These are phyloP conservation scores for Borostomias antarcticus DNA, from an alignment of 2,797 vertebrate species.

Conservation along the genomic window DNA sequence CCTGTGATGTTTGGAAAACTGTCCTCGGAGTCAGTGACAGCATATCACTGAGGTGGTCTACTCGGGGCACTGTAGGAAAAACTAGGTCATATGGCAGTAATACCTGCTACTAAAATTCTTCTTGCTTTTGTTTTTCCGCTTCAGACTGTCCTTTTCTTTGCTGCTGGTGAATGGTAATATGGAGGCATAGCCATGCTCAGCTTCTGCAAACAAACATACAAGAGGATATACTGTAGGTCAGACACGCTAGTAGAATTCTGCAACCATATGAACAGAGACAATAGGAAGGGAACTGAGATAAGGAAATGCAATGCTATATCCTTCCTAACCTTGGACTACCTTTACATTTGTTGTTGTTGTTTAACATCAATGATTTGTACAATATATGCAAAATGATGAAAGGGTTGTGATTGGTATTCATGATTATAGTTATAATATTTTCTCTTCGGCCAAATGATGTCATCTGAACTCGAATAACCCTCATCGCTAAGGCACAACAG, in stretches of 20 bases:
- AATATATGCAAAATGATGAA: neutral
- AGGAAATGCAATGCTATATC: too few relatives aligned
- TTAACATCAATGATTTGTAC: neutral
- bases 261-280: neutral
- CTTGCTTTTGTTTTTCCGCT: conserved; percentile 90
- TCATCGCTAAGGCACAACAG: conserved; percentile 80
- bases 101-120: conserved; percentile 94
- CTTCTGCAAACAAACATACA: conserved; percentile 82
- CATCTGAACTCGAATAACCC: conserved; percentile 86
- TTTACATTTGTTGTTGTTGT: too few relatives aligned
- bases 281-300: neutral
- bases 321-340: too few relatives aligned
- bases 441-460: conserved; percentile 75
- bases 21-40: neutral
- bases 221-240: conserved; percentile 62
- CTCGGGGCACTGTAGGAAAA: neutral
- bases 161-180: conserved; percentile 89
- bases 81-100: conserved; percentile 26
- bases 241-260: conserved; percentile 30
- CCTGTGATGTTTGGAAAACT: too few relatives aligned
- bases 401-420: neutral
- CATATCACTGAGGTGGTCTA: neutral
- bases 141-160: conserved; percentile 86
- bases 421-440: conserved; percentile 19
- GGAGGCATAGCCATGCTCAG: conserved; percentile 95